These are phyloP conservation scores for Lophius americanus DNA, from an alignment of 2,797 vertebrate species.

Conservation along the genomic window DNA sequence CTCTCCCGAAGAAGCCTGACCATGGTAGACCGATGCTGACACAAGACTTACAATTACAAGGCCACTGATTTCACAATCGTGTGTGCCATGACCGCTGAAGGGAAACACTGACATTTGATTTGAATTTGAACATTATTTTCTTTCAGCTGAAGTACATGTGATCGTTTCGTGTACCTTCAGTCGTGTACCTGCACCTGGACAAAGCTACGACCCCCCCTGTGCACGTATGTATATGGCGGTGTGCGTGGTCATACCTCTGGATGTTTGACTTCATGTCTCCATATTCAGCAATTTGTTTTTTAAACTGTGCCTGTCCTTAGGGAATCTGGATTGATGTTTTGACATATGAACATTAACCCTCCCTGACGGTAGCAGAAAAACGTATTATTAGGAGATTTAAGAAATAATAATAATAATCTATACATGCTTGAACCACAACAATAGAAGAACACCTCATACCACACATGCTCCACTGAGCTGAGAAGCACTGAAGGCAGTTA, in stretches of 20 bases:
- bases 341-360: slow-evolving; percentile 52
- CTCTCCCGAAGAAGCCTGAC: too few species aligned
- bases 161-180: neutral
- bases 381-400: slow-evolving; percentile 58
- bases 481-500: slow-evolving; percentile 49
- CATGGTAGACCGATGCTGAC: too few species aligned
- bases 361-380: slow-evolving; percentile 58
- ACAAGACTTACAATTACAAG: slow-evolving; percentile 13
- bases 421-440: slow-evolving; percentile 73
- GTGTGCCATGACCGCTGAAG: neutral
- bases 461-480: slow-evolving; percentile 57
- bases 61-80: neutral
- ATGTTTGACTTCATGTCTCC: slow-evolving; percentile 48
- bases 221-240: neutral
- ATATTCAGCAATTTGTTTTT: slow-evolving; percentile 25
- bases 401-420: slow-evolving; percentile 25
- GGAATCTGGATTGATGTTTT: slow-evolving; percentile 42
- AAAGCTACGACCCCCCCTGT: neutral
- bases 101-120: neutral
- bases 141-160: neutral
- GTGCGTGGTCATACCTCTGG: slow-evolving; percentile 28
- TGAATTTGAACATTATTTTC: too few species aligned
- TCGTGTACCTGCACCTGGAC: neutral
- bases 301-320: slow-evolving; percentile 43
- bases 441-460: slow-evolving; percentile 50